Base-by-base conservation (phyloP, 2,888 invertebrate genomes). In the Nycteola revayana region DNA sequence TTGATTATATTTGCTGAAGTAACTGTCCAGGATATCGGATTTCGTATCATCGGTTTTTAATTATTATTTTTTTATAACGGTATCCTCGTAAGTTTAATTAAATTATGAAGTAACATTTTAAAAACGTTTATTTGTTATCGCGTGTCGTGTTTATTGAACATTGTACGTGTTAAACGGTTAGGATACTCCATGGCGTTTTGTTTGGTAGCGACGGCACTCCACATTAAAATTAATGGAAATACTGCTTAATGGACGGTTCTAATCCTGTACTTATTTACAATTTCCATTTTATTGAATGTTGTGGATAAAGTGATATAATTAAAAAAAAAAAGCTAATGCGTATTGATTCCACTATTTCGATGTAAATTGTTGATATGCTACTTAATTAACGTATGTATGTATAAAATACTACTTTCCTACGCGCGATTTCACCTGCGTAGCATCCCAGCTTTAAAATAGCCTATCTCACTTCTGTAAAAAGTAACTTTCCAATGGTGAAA, bases 221-320 rank as follows among this genome's bases (percentile, higher is more conserved):
- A 54, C 71, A 68, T 72, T 69, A 72, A 72, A 70, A 72, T 70
- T 71, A 69, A 71, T 70, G 69, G 70, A 67, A 68, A 54, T 50
- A 58, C 59, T 59, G 67, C 53, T 54, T 64, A 70, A 73, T 66
- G 72, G 66, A 52, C 51, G 63, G 65, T 67, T 68, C 72, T 72
- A 72, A 71, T 69, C 62, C 62, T 41, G 58, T 67, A 61, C 67
- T 67, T 72, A 67, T 68, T 60, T 56, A 36, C 46, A 47, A 51
- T 49, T 55, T 59, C 36, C 36, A 48, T 49, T 59, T 49, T 46
- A 57, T 53, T 46, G 10, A 46, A 43, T 42, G 45, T 44, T 27
- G 26, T 29, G 30, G 41, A 49, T 53, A 57, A 46, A 42, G 39
- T 21, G n/a, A 21, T 7, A 21, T n/a, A 3, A 5, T 14, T 14